Conservation (phyloP, 2,888 invertebrate genomes). For the Lepidochrysops patricia region DNA sequence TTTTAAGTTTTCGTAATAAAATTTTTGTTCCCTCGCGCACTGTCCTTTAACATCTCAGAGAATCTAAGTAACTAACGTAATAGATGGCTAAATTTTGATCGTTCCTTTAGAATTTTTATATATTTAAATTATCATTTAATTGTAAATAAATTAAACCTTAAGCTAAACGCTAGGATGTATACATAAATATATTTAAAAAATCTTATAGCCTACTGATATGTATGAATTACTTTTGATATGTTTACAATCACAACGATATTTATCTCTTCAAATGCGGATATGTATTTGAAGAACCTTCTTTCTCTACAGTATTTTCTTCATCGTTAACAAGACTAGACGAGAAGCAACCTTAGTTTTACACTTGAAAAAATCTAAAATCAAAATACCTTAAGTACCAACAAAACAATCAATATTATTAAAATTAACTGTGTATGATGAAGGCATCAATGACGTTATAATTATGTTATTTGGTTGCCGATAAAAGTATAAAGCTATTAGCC, state of each 20-base stretch:
- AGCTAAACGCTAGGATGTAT: constrained; percentile 52
- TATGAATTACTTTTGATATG: constrained; percentile 48
- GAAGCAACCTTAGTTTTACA: background rate
- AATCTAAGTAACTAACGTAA: constrained; percentile 19
- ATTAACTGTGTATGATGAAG: background rate
- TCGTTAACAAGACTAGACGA: background rate
- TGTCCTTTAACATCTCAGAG: constrained; percentile 25
- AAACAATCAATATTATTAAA: no score
- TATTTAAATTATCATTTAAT: constrained; percentile 24
- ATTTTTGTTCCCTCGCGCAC: constrained; percentile 38
- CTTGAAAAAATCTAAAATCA: background rate
- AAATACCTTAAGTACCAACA: no score
- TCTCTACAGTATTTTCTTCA: background rate
- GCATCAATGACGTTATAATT: background rate
- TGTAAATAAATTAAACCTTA: constrained; percentile 39
- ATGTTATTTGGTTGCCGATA: background rate
- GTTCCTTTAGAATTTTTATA: constrained; percentile 22
- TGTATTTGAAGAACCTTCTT: background rate
- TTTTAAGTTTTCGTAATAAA: constrained; percentile 24
- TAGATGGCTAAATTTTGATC: constrained; percentile 24
- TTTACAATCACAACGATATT: constrained; percentile 54
- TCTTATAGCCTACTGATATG: constrained; percentile 52
- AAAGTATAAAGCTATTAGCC: background rate
- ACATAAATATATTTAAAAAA: constrained; percentile 66
- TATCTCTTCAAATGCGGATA: background rate